phyloP scores from a whole-genome alignment of 1,140 invertebrate species.

The Drosophila ironensis region DNA sequence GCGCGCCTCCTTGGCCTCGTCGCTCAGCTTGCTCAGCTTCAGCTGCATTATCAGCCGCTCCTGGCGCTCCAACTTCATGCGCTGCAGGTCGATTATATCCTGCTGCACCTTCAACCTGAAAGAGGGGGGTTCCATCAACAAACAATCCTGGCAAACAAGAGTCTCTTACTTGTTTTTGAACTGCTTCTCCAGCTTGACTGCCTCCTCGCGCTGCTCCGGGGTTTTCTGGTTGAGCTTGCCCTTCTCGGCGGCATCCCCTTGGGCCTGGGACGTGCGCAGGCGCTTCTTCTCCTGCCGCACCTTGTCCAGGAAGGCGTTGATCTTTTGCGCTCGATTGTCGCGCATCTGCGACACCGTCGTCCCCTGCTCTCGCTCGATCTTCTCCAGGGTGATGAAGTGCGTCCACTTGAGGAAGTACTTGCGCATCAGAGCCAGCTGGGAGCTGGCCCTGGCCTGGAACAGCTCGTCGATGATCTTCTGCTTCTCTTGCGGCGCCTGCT shows the following conservation, averaged over 20 bases:
- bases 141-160: too few species aligned
- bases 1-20: slow-evolving; percentile 84
- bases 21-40: slow-evolving; percentile 85
- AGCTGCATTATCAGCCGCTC: slow-evolving; percentile 85
- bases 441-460: slow-evolving; percentile 47
- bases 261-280: slow-evolving; percentile 20
- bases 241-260: not conserved
- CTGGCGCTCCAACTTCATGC: slow-evolving; percentile 85
- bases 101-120: slow-evolving; percentile 85
- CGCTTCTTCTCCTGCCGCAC: slow-evolving; percentile 75
- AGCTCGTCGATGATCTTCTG: slow-evolving; percentile 70
- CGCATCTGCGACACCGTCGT: not conserved
- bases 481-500: slow-evolving; percentile 40
- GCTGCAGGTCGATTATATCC: slow-evolving; percentile 85
- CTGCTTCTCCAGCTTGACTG: slow-evolving; percentile 65
- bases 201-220: slow-evolving; percentile 38
- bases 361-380: slow-evolving; percentile 62
- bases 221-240: slow-evolving; percentile 28
- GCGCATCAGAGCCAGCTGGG: slow-evolving; percentile 50
- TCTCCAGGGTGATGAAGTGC: slow-evolving; percentile 74
- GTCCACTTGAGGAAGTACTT: slow-evolving; percentile 82
- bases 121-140: too few species aligned
- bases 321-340: slow-evolving; percentile 67
- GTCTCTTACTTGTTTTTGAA: slow-evolving; percentile 74
- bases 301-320: slow-evolving; percentile 81